A percentile compares a stretch with the other conserved stretches of the same genome.
Conservation (phyloP, 2,797 vertebrate species). For the Anomalospiza imberbis region DNA sequence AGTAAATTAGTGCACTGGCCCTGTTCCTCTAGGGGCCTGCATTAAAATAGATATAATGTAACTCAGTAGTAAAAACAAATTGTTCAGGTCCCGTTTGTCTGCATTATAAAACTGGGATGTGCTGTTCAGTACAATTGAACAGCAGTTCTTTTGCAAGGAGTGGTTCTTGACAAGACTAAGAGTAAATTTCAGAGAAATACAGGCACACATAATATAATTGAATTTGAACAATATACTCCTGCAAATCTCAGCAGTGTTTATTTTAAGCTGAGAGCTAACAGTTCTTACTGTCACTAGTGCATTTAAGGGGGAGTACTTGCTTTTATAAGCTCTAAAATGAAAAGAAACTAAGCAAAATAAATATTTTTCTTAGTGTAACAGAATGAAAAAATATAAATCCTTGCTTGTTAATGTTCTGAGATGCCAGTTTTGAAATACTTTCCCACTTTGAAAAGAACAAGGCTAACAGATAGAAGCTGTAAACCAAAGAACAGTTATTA, state of each 20-base stretch:
- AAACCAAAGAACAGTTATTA: neutral
- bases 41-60: neutral
- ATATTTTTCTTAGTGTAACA: neutral
- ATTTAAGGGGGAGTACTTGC: neutral
- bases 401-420: neutral
- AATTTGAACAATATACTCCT: neutral
- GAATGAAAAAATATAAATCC: neutral
- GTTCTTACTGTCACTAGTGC: neutral
- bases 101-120: neutral
- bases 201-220: neutral
- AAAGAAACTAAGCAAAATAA: neutral
- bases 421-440: conserved; percentile 27
- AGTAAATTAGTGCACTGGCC: neutral
- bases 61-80: neutral
- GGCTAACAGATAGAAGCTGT: neutral
- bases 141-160: neutral
- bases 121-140: neutral
- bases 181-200: neutral
- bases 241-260: neutral
- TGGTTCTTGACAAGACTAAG: neutral
- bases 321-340: neutral
- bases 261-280: neutral
- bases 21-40: neutral
- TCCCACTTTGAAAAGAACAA: conserved; percentile 17
- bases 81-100: neutral